Evolutionary conservation across 2,113 vertebrate genomes (phyloP), one percentile per base, ranked within the genome.

Genomic region (Pogonocichla stellata): DNA sequence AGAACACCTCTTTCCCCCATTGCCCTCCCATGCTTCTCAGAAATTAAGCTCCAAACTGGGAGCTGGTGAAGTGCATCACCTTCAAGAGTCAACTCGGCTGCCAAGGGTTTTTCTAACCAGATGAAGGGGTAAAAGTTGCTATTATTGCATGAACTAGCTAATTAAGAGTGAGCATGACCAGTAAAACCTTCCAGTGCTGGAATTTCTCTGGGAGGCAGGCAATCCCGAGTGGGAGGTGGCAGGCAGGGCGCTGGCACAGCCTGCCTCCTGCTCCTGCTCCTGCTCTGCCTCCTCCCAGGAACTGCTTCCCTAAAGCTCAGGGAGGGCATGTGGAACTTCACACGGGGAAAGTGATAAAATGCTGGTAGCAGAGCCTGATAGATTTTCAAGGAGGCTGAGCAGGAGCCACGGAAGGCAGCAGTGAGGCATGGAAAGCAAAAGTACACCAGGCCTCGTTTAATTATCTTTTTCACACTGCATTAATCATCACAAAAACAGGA

Each of bases 401-500:
- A 92, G 95, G 67, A 97, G 85, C 90, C 94, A 85, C 1, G 43
- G 93, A 92, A 94, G 86, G 75, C 77, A 58, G 92, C 93, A 95
- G 91, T 34, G 92, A 98, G 92, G 97, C 95, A 86, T 80, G 85
- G 93, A 96, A 97, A 97, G 96, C 91, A 97, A 94, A 97, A 97
- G 97, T 97, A 97, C 95, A 90, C 92, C 82, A 96, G 90, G 96
- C 62, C 93, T 93, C 9, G 10, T 97, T 98, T 98, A 97, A 98
- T 97, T 97, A 98, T 98, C 97, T 97, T 98, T 97, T 97, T 97
- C 97, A 97, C 96, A 96, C 94, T 95, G 97, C 98, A 98, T 97
- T 98, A 98, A 98, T 98, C 97, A 96, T 96, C 83, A 94, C 88
- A 96, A 96, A 97, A 96, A 8, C 92, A 82, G 95, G 94, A 96